Evolutionary conservation across 2,797 vertebrate genomes (phyloP).

Genomic region (Cuculus canorus): DNA sequence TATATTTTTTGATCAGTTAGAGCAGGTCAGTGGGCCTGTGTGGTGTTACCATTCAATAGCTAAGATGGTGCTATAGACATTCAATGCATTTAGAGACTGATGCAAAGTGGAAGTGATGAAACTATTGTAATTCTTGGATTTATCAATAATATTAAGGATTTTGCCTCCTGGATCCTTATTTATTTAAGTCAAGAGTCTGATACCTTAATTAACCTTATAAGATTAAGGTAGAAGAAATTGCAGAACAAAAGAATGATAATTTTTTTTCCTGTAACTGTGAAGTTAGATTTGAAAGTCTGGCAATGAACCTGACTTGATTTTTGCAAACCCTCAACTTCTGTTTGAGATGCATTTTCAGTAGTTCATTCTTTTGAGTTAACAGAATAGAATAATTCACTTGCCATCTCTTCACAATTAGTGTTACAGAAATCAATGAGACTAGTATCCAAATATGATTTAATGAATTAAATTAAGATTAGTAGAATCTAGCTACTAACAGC

Average conservation of each 20-base stretch:
- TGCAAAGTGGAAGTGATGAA: background rate
- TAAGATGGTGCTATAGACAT: background rate
- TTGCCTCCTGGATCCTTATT: background rate
- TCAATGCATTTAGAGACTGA: background rate
- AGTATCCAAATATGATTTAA: background rate
- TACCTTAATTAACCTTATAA: background rate
- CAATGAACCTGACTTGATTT: background rate
- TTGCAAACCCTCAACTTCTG: background rate
- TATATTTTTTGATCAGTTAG: background rate
- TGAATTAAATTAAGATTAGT: background rate
- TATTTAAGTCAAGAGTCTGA: background rate
- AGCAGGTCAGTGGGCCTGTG: background rate
- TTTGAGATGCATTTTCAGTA: background rate
- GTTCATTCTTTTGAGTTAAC: background rate
- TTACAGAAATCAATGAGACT: background rate
- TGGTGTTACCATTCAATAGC: background rate
- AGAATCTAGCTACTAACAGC: background rate
- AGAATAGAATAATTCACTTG: background rate
- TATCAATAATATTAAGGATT: background rate
- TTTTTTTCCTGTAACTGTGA: background rate
- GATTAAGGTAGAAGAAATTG: background rate
- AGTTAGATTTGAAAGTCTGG: background rate
- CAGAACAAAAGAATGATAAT: background rate
- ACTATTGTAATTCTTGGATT: background rate
- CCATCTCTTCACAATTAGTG: background rate